Evolutionary conservation across 2,113 vertebrate genomes (phyloP).

Genomic region (Limnothrissa miodon): DNA sequence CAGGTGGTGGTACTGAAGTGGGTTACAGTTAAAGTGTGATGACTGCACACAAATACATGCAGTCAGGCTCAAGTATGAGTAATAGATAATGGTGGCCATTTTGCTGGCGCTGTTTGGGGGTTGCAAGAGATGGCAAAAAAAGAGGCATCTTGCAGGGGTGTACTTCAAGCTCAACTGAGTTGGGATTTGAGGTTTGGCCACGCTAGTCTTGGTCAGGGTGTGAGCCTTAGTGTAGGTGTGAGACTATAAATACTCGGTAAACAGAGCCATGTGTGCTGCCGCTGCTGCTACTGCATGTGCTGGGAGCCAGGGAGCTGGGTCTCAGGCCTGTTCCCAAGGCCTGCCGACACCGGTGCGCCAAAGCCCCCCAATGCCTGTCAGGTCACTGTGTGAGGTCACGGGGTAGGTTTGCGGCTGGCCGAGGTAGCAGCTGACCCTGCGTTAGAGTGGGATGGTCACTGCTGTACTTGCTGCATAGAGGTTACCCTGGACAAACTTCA

Average conservation of each 20-base stretch:
- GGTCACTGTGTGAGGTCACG: background rate
- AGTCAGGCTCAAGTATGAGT: background rate
- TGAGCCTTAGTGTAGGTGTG: background rate
- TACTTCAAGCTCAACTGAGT: background rate
- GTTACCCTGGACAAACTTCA: background rate
- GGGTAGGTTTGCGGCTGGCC: background rate
- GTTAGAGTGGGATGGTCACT: background rate
- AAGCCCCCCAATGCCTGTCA: background rate
- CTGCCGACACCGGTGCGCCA: background rate
- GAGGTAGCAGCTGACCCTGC: background rate
- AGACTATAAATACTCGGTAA: constrained; percentile 9
- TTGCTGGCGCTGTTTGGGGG: background rate
- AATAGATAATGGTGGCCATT: background rate
- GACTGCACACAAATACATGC: too few relatives aligned
- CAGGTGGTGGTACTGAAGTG: background rate
- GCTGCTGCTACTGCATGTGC: background rate
- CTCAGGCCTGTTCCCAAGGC: constrained; percentile 1
- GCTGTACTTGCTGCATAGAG: background rate
- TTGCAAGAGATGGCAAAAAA: background rate
- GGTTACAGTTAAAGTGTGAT: background rate
- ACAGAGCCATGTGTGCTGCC: constrained; percentile 1
- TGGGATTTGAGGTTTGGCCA: constrained; percentile 6
- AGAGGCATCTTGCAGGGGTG: too few relatives aligned
- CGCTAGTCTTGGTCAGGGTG: background rate
- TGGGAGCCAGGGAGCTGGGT: background rate